Conservation (phyloP, 92 coral and sea anemone species). For the Isaurus tuberculatus region DNA sequence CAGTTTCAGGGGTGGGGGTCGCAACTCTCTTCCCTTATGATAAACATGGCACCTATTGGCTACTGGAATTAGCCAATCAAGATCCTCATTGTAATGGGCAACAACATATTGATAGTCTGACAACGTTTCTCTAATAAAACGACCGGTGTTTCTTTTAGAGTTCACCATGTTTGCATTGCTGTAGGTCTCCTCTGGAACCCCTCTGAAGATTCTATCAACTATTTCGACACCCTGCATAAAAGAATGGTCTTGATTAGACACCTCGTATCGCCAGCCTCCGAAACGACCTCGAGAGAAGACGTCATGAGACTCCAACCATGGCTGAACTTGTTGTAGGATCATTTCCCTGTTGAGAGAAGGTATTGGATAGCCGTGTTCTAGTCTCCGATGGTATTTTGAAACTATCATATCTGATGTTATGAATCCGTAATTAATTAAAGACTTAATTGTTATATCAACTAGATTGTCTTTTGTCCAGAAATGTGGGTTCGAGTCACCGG, state of each 20-base stretch:
- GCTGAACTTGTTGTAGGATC: conserved; percentile 59
- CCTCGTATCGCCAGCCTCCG: conserved; percentile 83
- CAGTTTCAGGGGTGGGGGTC: conserved; percentile 52
- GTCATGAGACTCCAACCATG: conserved; percentile 63
- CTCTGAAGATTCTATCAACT: conserved; percentile 52
- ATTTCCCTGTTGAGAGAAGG: conserved; percentile 64
- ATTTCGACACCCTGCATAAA: conserved; percentile 80
- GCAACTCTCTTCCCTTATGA: conserved; percentile 56
- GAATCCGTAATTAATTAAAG: conserved; percentile 60
- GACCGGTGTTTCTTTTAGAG: conserved; percentile 55
- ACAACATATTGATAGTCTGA: conserved; percentile 63
- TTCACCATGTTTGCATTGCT: conserved; percentile 60
- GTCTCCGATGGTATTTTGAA: conserved; percentile 54
- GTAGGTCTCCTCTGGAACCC: conserved; percentile 71
- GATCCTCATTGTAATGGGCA: conserved; percentile 65
- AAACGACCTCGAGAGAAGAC: conserved; percentile 76
- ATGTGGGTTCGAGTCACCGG: conserved; percentile 2
- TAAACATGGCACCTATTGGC: conserved; percentile 62
- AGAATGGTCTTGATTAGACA: conserved; percentile 75
- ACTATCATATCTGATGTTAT: conserved; percentile 49
- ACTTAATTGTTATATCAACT: conserved; percentile 49
- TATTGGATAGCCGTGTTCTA: conserved; percentile 77
- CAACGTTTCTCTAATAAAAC: conserved; percentile 27
- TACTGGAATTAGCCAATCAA: conserved; percentile 60
- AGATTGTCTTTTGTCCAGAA: conserved; percentile 61